Conservation (phyloP, 2,113 vertebrate genomes). For the Daphoenositta chrysoptera region DNA sequence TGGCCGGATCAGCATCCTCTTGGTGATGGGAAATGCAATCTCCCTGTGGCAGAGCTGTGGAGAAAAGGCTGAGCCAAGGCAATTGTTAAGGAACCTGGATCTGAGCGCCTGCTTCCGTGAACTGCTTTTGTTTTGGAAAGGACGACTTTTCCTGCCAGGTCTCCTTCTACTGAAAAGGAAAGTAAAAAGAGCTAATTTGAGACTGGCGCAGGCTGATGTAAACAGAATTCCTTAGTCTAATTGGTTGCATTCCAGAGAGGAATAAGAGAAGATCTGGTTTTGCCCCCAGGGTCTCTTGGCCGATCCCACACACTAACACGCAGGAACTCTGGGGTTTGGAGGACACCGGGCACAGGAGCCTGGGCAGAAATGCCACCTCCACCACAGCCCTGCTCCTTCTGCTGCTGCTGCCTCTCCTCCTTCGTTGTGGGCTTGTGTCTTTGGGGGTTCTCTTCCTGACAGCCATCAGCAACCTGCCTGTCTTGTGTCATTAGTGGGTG, state of each 20-base stretch:
- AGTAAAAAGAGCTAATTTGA: neutral
- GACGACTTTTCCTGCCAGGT: neutral
- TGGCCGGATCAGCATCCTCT: neutral
- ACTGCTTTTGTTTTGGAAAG: neutral
- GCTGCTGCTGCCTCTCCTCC: neutral
- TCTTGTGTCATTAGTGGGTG: neutral
- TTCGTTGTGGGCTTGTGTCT: neutral
- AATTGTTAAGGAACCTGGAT: neutral
- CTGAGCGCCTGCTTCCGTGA: accelerated
- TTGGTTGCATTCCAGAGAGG: neutral
- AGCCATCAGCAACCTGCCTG: neutral
- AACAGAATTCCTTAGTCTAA: neutral
- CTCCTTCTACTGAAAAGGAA: neutral
- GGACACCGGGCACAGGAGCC: neutral
- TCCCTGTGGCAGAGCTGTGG: accelerated
- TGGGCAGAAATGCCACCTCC: neutral
- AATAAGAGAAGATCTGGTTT: neutral
- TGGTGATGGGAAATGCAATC: neutral
- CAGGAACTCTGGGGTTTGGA: neutral
- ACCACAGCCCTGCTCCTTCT: neutral
- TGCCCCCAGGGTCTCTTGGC: neutral
- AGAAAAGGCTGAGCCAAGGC: neutral
- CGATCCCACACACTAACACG: accelerated
- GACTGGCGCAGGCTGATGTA: neutral
- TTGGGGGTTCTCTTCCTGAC: neutral